These are phyloP conservation scores for Rhabdornis inornatus DNA, from an alignment of 2,113 vertebrate genomes.

Conservation along the genomic window DNA sequence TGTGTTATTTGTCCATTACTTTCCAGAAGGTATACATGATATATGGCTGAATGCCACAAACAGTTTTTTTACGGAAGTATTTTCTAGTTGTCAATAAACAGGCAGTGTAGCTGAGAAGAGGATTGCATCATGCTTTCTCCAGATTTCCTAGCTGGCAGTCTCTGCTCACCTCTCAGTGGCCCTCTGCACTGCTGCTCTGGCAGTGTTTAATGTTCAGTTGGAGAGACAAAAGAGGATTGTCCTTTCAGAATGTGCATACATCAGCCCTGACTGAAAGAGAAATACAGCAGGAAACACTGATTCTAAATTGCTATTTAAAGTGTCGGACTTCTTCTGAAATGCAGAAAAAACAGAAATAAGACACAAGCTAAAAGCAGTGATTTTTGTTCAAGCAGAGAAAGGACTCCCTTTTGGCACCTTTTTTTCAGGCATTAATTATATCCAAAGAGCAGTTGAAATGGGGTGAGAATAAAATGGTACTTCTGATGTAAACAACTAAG, in stretches of 20 bases:
- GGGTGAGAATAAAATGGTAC: conserved; percentile 20
- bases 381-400: conserved; percentile 40
- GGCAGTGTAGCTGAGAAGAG: neutral
- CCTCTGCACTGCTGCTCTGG: neutral
- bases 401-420: conserved; percentile 15
- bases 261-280: conserved; percentile 5
- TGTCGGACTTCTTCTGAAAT: neutral
- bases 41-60: neutral
- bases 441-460: conserved; percentile 6
- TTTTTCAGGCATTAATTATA: neutral
- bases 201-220: conserved; percentile 3
- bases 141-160: neutral
- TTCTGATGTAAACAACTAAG: neutral
- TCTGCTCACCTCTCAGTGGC: neutral
- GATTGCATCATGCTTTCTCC: neutral
- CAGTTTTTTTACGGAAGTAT: neutral
- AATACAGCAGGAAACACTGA: conserved; percentile 23
- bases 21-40: neutral
- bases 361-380: neutral
- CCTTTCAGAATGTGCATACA: conserved; percentile 1
- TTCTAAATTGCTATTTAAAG: conserved; percentile 24
- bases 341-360: conserved; percentile 11
- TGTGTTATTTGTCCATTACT: neutral
- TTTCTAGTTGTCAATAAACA: neutral
- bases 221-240: conserved; percentile 12